These are phyloP conservation scores for Gnathonemus longibarbis DNA, from an alignment of 2,113 vertebrate species.

Conservation along the genomic window DNA sequence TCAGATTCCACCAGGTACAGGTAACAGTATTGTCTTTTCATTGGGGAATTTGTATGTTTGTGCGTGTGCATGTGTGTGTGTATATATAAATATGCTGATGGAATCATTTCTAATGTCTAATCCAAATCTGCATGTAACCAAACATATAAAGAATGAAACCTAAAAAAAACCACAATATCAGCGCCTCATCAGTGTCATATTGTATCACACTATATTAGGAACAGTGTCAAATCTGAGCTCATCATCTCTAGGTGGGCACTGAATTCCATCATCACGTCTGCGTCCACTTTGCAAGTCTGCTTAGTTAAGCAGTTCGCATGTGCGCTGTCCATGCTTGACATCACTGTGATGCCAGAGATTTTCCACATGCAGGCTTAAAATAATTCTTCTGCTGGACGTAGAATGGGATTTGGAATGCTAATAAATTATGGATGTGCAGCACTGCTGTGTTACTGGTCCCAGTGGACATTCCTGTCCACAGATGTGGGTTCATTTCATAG, in stretches of 20 bases:
- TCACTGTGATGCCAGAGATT: not conserved
- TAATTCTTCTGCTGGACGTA: not conserved
- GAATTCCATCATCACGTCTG: not conserved
- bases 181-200: not conserved
- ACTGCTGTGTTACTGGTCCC: not conserved
- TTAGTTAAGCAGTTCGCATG: not conserved
- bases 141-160: not conserved
- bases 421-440: not conserved
- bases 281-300: not conserved
- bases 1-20: not conserved
- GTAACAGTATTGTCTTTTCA: not conserved
- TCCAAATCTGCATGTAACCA: not conserved
- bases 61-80: no score
- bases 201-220: not conserved
- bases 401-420: not conserved
- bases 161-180: not conserved
- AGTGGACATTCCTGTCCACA: not conserved
- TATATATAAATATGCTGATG: not conserved
- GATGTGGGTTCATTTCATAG: not conserved
- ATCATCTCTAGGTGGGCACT: not conserved
- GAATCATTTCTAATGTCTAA: not conserved
- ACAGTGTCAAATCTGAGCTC: not conserved
- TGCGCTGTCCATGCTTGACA: not conserved
- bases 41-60: not conserved
- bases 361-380: not conserved